These are phyloP conservation scores for Gallinago undulata DNA, from an alignment of 2,113 vertebrate genomes.

Conservation along the genomic window DNA sequence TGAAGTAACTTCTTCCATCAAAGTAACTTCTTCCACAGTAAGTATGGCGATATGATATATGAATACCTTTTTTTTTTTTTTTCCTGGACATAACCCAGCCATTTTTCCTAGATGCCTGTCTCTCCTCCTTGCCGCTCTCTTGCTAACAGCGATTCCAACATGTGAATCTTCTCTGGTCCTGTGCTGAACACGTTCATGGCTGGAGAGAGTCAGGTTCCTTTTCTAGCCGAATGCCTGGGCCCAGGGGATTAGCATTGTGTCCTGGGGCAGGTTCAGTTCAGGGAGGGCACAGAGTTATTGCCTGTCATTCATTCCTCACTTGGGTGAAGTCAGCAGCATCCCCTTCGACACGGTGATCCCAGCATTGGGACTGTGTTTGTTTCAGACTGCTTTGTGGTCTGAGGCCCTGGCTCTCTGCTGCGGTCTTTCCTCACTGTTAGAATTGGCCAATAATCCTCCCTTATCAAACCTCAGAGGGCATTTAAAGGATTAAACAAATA, in stretches of 20 bases:
- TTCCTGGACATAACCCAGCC: background rate
- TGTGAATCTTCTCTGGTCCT: background rate
- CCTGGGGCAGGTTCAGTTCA: background rate
- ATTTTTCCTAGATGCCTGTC: background rate
- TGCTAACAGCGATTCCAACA: background rate
- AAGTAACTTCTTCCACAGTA: background rate
- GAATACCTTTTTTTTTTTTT: background rate
- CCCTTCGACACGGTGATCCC: background rate
- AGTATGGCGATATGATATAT: background rate
- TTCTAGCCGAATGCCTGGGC: rapidly evolving
- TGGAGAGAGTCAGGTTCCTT: background rate
- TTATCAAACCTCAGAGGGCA: background rate
- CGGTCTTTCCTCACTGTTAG: background rate
- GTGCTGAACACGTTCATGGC: background rate
- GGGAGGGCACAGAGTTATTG: background rate
- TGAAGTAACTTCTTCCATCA: background rate
- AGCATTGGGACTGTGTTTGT: background rate
- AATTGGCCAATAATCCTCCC: background rate
- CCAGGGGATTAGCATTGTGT: background rate
- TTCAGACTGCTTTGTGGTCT: background rate
- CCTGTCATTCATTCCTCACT: background rate
- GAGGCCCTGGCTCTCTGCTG: rapidly evolving
- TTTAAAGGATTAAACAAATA: background rate
- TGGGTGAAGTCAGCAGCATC: background rate
- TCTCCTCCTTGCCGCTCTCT: background rate